Evolutionary conservation across 2,113 vertebrate genomes (phyloP).

Genomic region (Microtus pennsylvanicus): DNA sequence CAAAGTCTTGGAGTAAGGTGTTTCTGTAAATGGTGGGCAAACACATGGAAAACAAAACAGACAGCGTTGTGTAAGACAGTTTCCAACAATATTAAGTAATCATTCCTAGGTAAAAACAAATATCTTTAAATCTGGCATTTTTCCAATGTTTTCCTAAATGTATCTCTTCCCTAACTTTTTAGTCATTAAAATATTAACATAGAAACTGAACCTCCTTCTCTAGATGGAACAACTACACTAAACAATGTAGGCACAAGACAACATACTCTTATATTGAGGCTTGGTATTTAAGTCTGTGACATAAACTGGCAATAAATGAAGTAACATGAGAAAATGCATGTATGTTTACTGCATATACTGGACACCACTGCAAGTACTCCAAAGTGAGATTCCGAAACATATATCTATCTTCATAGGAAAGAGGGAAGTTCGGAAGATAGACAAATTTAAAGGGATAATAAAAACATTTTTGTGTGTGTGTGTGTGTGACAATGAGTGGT

Average conservation of each 20-base stretch:
- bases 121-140: not conserved
- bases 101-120: not conserved
- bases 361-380: too few relatives aligned
- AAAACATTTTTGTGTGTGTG: not conserved
- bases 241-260: not conserved
- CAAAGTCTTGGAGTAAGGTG: not conserved
- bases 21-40: constrained; percentile 11
- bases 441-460: not conserved
- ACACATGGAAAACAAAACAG: not conserved
- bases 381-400: not conserved
- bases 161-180: not conserved
- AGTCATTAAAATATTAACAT: not conserved
- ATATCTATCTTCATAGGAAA: not conserved
- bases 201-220: not conserved
- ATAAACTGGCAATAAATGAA: not conserved
- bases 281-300: not conserved
- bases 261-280: not conserved
- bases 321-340: not conserved
- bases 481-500: not conserved
- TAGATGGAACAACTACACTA: not conserved
- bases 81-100: constrained; percentile 11
- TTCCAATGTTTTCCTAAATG: not conserved
- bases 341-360: not conserved
- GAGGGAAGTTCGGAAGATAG: not conserved
- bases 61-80: not conserved